phyloP scores from a whole-genome alignment of 2,888 invertebrate species.

The Sympetrum striolatum region DNA sequence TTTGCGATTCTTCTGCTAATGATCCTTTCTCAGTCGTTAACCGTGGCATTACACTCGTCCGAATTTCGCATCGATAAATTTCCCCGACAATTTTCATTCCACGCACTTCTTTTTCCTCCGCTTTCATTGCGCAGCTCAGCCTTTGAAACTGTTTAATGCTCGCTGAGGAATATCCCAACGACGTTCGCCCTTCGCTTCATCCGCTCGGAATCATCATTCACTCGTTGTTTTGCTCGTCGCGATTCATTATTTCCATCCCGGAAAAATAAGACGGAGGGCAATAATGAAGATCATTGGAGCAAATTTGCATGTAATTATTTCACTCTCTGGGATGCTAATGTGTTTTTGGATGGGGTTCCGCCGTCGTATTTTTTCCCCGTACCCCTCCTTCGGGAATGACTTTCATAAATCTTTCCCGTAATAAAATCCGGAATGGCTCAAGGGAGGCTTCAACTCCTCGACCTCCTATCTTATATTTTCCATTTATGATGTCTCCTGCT shows the following conservation, averaged over 20 bases:
- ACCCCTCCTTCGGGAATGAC: not conserved
- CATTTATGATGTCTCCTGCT: not conserved
- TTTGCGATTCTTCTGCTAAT: no score
- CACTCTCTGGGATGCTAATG: not conserved
- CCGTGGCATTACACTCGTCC: no score
- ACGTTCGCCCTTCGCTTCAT: not conserved
- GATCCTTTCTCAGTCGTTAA: no score
- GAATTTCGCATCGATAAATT: not conserved
- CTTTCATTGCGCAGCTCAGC: no score
- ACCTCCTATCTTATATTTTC: not conserved
- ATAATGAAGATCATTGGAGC: not conserved
- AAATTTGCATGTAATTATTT: not conserved
- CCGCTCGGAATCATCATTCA: not conserved
- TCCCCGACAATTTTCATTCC: not conserved
- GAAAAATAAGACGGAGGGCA: not conserved
- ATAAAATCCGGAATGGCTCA: not conserved
- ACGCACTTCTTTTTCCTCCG: no score
- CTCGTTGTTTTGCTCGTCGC: no score
- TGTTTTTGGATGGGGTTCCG: not conserved
- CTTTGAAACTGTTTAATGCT: not conserved
- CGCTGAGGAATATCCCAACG: not conserved
- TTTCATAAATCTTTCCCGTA: not conserved
- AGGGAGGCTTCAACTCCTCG: not conserved
- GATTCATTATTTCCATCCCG: not conserved
- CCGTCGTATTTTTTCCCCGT: not conserved